Percentiles rank a stretch among this genome's conserved stretches.
phyloP scores from a whole-genome alignment of 2,888 invertebrate genomes.

The Leistus spinibarbis region DNA sequence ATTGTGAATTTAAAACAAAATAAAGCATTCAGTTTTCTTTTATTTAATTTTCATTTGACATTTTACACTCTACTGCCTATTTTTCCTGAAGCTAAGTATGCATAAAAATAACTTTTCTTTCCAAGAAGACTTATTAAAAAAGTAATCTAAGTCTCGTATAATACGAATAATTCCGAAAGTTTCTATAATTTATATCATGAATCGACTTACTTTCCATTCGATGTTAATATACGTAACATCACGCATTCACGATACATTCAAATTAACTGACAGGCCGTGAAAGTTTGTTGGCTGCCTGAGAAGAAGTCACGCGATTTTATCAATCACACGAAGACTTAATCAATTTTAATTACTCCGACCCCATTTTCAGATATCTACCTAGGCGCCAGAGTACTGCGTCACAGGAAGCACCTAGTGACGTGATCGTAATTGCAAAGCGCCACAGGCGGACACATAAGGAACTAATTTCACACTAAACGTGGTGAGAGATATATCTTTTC shows the following conservation, averaged over 20 bases:
- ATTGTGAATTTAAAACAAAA: too few relatives aligned
- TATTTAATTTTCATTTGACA: too few relatives aligned
- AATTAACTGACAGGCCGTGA: neutral
- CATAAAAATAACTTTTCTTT: neutral
- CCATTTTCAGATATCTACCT: neutral
- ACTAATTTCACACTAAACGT: neutral
- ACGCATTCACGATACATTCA: neutral
- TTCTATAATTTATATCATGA: neutral
- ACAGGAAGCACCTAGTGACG: constrained; percentile 1
- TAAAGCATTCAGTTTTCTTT: too few relatives aligned
- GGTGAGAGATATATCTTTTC: neutral
- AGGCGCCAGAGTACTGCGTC: neutral
- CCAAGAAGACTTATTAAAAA: neutral
- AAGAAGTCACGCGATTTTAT: neutral
- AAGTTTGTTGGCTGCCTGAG: neutral
- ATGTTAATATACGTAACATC: neutral
- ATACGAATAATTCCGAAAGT: neutral
- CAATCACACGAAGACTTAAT: neutral
- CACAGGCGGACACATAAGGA: neutral
- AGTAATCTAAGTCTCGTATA: neutral
- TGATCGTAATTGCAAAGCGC: neutral
- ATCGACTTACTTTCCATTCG: neutral
- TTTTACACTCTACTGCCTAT: too few relatives aligned
- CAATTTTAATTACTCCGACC: neutral
- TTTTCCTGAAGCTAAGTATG: neutral